Conservation (phyloP, 2,888 invertebrate genomes). For the Desoria tigrina region DNA sequence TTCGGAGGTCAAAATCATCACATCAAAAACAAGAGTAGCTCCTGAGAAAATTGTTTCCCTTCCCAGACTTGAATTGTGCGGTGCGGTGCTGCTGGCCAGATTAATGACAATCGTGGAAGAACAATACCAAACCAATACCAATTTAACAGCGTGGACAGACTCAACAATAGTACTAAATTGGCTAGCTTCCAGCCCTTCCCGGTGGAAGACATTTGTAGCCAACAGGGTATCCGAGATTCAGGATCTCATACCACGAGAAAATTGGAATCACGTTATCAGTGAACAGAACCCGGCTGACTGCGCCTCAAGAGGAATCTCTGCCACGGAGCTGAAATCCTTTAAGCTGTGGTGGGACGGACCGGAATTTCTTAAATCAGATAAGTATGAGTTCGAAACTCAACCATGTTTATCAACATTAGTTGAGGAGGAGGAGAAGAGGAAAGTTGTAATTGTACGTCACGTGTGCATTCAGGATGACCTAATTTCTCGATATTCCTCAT, state of each 20-base stretch:
- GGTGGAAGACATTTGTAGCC: constrained; percentile 52
- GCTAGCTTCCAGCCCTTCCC: constrained; percentile 44
- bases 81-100: no score
- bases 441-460: no score
- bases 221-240: constrained; percentile 52
- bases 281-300: constrained; percentile 54
- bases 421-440: no score
- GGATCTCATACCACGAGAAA: constrained; percentile 26
- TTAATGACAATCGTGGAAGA: no score
- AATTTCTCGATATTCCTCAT: no score
- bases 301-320: constrained; percentile 42
- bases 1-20: constrained; percentile 26
- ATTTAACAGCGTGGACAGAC: neutral
- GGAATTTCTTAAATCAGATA: no score
- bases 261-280: constrained; percentile 51
- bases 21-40: constrained; percentile 50
- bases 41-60: constrained; percentile 50
- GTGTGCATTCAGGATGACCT: no score
- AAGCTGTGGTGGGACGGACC: constrained; percentile 25
- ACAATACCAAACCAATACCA: no score
- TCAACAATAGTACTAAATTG: constrained; percentile 54
- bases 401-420: no score
- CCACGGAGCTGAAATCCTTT: neutral
- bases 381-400: no score
- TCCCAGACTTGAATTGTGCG: constrained; percentile 54